A percentile compares a stretch with the other conserved stretches of the same genome.
phyloP scores from a whole-genome alignment of 2,797 vertebrate species.

The Brachymystax lenok region DNA sequence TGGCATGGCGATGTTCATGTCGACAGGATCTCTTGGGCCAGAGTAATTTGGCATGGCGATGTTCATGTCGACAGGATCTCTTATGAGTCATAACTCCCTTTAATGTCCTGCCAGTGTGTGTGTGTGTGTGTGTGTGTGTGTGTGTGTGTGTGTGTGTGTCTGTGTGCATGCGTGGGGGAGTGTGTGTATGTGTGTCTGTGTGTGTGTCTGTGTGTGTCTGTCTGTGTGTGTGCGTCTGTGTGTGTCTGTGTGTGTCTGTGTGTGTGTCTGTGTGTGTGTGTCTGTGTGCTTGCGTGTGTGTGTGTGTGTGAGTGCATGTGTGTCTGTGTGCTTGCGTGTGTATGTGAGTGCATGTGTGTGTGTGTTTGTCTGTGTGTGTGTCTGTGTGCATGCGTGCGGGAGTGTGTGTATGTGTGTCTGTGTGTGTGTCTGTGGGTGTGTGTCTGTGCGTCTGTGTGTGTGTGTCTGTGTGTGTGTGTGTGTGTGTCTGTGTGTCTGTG shows the following conservation, averaged over 20 bases:
- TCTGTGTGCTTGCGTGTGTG: no score
- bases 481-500: neutral
- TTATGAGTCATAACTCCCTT: slow-evolving; percentile 26
- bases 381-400: no score
- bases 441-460: no score
- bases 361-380: no score
- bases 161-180: neutral
- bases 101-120: slow-evolving; percentile 34
- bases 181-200: neutral
- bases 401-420: no score
- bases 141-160: slow-evolving; percentile 22
- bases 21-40: slow-evolving; percentile 15
- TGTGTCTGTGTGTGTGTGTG: accelerated
- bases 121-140: slow-evolving; percentile 19
- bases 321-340: neutral
- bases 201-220: neutral
- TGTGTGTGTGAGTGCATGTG: no score
- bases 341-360: neutral
- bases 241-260: no score
- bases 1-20: slow-evolving; percentile 17
- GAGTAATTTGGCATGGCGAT: slow-evolving; percentile 10
- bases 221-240: no score
- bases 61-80: slow-evolving; percentile 13
- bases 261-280: no score
- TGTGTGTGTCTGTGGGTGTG: no score